Evolutionary conservation across 2,797 vertebrate genomes (phyloP), one percentile per base, ranked within the genome.

Genomic region (Kryptolebias ocellatus): DNA sequence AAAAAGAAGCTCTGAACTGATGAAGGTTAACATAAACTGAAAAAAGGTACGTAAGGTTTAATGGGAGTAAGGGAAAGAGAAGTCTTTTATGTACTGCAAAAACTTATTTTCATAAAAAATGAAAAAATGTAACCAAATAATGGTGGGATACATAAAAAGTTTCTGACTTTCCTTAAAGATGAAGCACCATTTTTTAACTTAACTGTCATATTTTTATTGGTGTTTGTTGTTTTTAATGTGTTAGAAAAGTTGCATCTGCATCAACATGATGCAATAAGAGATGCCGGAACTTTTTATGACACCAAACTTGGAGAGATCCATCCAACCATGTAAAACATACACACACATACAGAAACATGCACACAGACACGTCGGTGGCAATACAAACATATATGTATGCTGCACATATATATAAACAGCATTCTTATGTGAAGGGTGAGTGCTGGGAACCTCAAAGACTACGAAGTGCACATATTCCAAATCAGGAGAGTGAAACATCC

Each of bases 101-200:
- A 2, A 37, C 5, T 37, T 37, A 37, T 37, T 63, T 71, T 66
- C 53, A 52, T 16, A 34, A 29, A 60, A 61, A 47, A 18, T 47
- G 57, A 66, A 61, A 52, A 63, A 85, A 85, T 67, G 79, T 67
- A 76, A 83, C 81, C 83, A 67, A 79, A 82, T 78, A 78, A 88
- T 71, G 50, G 80, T 0, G 20, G 57, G 55, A 56, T 65, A 24
- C 20, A 24, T 18, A 59, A 76, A 80, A 86, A 29, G 64, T 56
- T 50, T 87, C 80, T 90, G 87, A 79, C 89, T 76, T 88, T 87
- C 74, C 82, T 90, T 83, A 78, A 68, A 70, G 72, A 80, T 68
- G 69, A 58, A 78, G 87, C 76, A 83, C 61, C 59, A 60, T 80
- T 83, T 53, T 53, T 14, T 64, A 85, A 80, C 78, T 63, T 76